Evolutionary conservation across 1,140 invertebrate genomes (phyloP).

Genomic region (Contarinia nasturtii): DNA sequence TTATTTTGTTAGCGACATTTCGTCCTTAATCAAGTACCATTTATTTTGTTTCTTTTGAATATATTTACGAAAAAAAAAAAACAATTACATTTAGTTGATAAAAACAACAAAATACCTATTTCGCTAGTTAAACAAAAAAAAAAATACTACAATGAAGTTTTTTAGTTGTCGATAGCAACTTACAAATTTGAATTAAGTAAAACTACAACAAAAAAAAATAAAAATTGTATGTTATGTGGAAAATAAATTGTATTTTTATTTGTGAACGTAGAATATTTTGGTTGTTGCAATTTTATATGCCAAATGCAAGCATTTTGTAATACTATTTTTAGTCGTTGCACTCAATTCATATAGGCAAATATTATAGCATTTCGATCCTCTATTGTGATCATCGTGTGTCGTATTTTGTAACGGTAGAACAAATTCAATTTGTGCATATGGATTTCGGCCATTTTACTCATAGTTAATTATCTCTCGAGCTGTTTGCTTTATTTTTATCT

Average conservation of each 20-base stretch:
- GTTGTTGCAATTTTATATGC: not conserved
- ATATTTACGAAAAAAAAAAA: not conserved
- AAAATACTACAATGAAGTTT: too few species aligned
- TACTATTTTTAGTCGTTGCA: too few species aligned
- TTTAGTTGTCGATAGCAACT: not conserved
- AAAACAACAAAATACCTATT: not conserved
- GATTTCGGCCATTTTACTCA: too few species aligned
- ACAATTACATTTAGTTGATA: not conserved
- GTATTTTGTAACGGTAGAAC: too few species aligned
- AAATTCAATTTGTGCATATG: too few species aligned
- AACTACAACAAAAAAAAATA: not conserved
- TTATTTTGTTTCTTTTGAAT: not conserved
- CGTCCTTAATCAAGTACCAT: not conserved
- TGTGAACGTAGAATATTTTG: not conserved
- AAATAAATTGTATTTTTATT: slow-evolving; percentile 1
- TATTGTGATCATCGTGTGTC: too few species aligned
- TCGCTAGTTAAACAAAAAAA: not conserved
- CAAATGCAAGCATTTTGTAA: too few species aligned
- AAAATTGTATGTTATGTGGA: not conserved
- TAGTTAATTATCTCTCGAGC: too few species aligned
- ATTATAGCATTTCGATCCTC: too few species aligned
- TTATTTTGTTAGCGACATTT: not conserved
- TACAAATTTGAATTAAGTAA: not conserved
- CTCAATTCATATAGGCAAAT: too few species aligned
- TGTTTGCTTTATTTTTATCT: too few species aligned